Evolutionary conservation across 2,888 invertebrate species (phyloP), one percentile per base, ranked within the genome.

Genomic region (Labia minor): DNA sequence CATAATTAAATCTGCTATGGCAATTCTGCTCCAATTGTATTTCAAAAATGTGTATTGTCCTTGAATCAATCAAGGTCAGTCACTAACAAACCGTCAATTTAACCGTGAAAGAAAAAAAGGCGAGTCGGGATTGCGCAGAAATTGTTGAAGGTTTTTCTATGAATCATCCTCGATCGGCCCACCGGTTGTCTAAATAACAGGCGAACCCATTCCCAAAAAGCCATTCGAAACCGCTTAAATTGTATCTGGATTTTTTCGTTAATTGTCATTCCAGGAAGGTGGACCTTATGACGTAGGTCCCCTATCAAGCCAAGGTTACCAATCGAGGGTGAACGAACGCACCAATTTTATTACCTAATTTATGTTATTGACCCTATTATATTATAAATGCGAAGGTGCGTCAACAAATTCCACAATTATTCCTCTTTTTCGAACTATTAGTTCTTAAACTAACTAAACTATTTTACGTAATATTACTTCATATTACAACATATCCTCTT

Each of bases 391-490:
- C 49, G 49, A 49, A 49, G 49, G 49, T 49, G 49, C 49, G 49
- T 49, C 49, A 49, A 49, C 49, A 8, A 49, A 49, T 49, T 49
- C 49, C 49, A 14, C 49, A 49, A 49, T 49, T 49, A 49, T 49
- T n/a, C n/a, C n/a, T n/a, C n/a, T n/a, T n/a, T n/a, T n/a, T n/a
- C n/a, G n/a, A n/a, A n/a, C n/a, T n/a, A n/a, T n/a, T n/a, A n/a
- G n/a, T n/a, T n/a, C n/a, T n/a, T 8, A 49, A 49, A 49, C 49
- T 49, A 49, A 49, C 49, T 49, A 49, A 49, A 49, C 49, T 49
- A 49, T 49, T 49, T 49, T 49, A 49, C 49, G 49, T 49, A 49
- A 49, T 49, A 49, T 49, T 49, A 49, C 49, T 49, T 49, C 49
- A 49, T 49, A 49, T 49, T 49, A 8, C 49, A 49, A 49, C 49